Percentiles rank a stretch among this genome's conserved stretches.
phyloP scores from a whole-genome alignment of 2,888 invertebrate species.

The Drosophila monieri region DNA sequence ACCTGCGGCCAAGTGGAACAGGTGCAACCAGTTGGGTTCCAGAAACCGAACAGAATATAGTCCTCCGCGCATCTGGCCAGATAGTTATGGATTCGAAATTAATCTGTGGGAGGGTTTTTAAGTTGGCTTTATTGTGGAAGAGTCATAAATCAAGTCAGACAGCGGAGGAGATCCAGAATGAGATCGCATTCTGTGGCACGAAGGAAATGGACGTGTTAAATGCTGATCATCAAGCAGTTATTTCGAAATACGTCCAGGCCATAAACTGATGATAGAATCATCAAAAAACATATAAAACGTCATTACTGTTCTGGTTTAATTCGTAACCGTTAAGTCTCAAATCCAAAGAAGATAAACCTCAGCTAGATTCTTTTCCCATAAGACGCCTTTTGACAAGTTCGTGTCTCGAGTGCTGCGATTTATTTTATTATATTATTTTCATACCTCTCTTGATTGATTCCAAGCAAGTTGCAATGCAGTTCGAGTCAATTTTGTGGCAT shows the following conservation, averaged over 20 bases:
- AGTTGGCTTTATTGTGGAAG: conserved; percentile 20
- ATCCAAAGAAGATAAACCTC: background rate
- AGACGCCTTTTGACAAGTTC: conserved; percentile 49
- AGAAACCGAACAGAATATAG: conserved; percentile 1
- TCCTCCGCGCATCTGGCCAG: conserved; percentile 14
- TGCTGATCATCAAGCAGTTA: conserved; percentile 20
- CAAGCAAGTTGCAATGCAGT: conserved; percentile 2
- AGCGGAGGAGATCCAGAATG: conserved; percentile 14
- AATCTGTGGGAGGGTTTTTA: conserved; percentile 42
- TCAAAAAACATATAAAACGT: background rate
- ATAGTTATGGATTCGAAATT: conserved; percentile 32
- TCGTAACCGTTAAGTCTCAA: background rate
- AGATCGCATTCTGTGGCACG: conserved; percentile 14
- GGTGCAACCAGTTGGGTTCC: conserved; percentile 48
- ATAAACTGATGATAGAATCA: conserved; percentile 20
- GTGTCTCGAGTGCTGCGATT: conserved; percentile 10
- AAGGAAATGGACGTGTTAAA: conserved; percentile 38
- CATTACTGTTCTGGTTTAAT: background rate
- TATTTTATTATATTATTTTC: conserved; percentile 18
- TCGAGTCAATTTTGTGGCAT: conserved; percentile 25
- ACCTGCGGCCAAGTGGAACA: conserved; percentile 50
- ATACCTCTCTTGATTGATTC: conserved; percentile 51
- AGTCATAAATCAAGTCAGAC: conserved; percentile 39
- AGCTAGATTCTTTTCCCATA: background rate
- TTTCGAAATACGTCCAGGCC: conserved; percentile 11